Conservation (phyloP, 2,888 invertebrate genomes). For the Amphipyra berbera region DNA sequence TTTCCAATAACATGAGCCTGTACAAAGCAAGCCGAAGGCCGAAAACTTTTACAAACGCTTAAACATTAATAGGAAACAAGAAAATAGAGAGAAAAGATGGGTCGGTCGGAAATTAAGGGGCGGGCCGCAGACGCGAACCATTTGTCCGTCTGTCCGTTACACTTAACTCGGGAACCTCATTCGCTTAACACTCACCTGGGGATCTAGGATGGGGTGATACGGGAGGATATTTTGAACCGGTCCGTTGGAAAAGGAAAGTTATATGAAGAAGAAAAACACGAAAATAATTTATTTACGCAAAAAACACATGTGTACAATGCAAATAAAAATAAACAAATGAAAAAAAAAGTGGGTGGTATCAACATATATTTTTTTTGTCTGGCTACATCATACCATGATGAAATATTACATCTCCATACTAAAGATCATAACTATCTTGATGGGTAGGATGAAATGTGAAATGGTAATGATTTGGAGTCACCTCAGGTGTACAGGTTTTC, state of each 20-base stretch:
- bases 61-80: slow-evolving; percentile 58
- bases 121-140: slow-evolving; percentile 61
- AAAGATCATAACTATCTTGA: no score
- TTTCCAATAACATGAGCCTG: slow-evolving; percentile 34
- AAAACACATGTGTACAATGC: no score
- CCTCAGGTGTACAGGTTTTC: no score
- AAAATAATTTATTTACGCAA: no score
- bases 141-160: slow-evolving; percentile 74
- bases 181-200: slow-evolving; percentile 78
- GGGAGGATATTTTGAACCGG: slow-evolving; percentile 24
- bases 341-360: no score
- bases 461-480: no score
- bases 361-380: no score
- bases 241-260: neutral
- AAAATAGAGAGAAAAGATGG: slow-evolving; percentile 43
- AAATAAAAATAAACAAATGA: no score
- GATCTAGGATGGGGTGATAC: slow-evolving; percentile 58
- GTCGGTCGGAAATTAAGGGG: slow-evolving; percentile 57
- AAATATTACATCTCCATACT: no score
- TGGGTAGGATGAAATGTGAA: no score
- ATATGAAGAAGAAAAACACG: no score
- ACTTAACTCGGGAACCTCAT: slow-evolving; percentile 72
- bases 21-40: slow-evolving; percentile 10
- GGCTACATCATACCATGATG: no score
- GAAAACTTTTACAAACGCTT: slow-evolving; percentile 43